A percentile compares a stretch with the other conserved stretches of the same genome.
Conservation (phyloP, 2,113 vertebrate genomes). For the Anguilla japonica region DNA sequence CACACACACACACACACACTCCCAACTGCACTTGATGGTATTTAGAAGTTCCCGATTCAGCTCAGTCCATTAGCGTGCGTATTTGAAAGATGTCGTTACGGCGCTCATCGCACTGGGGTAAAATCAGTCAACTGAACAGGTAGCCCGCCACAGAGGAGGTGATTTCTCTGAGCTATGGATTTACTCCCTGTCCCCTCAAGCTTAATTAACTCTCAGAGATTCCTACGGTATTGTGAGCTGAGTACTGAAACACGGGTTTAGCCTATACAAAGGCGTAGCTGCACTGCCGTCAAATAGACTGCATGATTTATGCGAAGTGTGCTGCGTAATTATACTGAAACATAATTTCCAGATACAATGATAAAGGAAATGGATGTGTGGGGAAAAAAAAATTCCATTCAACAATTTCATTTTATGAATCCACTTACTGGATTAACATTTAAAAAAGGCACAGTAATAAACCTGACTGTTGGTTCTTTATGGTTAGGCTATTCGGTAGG, state of each 20-base stretch:
- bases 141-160: too few relatives aligned
- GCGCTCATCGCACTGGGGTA: not conserved
- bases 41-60: not conserved
- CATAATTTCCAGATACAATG: not conserved
- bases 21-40: not conserved
- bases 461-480: not conserved
- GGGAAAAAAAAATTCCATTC: not conserved
- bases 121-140: not conserved
- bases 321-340: not conserved
- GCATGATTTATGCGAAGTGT: not conserved
- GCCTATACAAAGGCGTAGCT: too few relatives aligned
- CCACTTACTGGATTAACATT: not conserved
- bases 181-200: too few relatives aligned
- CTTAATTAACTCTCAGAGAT: not conserved
- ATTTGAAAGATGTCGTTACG: not conserved
- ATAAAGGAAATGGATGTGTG: not conserved
- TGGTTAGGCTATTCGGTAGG: constrained; percentile 2
- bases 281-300: not conserved
- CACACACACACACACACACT: not conserved
- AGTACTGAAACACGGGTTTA: too few relatives aligned
- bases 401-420: not conserved
- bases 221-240: too few relatives aligned
- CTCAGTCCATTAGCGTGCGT: not conserved
- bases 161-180: too few relatives aligned
- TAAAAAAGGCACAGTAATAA: constrained; percentile 7